These are phyloP conservation scores for Falco biarmicus DNA, from an alignment of 2,797 vertebrate genomes.

Conservation along the genomic window DNA sequence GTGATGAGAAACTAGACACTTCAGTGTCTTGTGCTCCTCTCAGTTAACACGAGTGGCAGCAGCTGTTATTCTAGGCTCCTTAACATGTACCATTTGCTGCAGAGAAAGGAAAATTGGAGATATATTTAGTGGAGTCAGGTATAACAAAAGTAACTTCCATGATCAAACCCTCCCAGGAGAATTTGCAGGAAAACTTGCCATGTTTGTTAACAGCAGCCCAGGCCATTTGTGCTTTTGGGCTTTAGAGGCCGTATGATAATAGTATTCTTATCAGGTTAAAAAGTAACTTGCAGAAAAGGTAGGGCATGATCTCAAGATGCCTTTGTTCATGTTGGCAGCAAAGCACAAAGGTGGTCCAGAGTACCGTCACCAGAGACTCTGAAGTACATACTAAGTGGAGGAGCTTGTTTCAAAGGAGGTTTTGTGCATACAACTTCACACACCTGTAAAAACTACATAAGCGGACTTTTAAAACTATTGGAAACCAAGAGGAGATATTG, in stretches of 20 bases:
- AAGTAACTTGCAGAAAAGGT: not conserved
- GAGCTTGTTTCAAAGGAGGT: not conserved
- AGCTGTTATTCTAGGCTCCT: conserved; percentile 62
- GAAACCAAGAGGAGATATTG: not conserved
- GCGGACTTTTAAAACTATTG: not conserved
- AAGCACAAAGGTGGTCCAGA: not conserved
- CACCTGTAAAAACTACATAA: accelerated
- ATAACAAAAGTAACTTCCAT: not conserved
- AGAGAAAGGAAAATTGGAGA: conserved; percentile 40
- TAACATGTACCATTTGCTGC: not conserved
- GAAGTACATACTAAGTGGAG: not conserved
- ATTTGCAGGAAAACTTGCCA: not conserved
- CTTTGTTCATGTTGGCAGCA: not conserved
- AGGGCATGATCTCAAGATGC: not conserved
- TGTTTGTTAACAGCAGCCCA: not conserved
- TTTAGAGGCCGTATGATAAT: not conserved
- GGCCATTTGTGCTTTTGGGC: not conserved
- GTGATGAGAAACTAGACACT: conserved; percentile 71
- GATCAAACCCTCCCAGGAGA: not conserved
- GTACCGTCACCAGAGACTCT: not conserved
- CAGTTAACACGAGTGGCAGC: conserved; percentile 67
- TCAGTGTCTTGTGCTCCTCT: conserved; percentile 63
- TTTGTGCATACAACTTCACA: not conserved
- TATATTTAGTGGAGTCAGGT: not conserved
- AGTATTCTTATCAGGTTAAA: not conserved